Evolutionary conservation across 2,113 vertebrate genomes (phyloP).

Genomic region (Onychostruthus taczanowskii): DNA sequence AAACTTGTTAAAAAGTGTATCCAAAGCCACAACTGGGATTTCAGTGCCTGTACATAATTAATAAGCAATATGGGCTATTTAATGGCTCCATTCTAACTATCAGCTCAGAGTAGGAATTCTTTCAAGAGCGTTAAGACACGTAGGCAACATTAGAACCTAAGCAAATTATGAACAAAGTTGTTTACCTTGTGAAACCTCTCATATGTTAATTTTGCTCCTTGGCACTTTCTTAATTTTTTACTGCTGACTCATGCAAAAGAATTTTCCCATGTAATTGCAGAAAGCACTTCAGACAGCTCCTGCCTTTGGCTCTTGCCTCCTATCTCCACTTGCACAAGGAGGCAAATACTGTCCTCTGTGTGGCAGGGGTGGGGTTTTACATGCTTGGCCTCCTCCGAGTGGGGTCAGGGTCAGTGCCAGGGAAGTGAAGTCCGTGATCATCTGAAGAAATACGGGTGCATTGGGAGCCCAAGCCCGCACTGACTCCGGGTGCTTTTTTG

Average conservation of each 20-base stretch:
- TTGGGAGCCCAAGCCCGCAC: accelerated
- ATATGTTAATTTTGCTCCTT: not conserved
- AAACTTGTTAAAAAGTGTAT: not conserved
- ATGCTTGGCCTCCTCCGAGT: not conserved
- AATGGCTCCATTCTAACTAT: not conserved
- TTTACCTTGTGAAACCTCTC: not conserved
- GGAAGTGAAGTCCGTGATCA: not conserved
- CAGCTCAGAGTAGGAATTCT: not conserved
- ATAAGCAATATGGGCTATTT: not conserved
- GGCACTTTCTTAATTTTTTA: not conserved
- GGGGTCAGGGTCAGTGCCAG: not conserved
- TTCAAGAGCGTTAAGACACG: not conserved
- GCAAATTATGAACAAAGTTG: not conserved
- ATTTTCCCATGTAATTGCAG: not conserved
- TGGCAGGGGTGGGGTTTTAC: not conserved
- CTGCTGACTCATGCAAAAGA: not conserved
- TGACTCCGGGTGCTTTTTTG: accelerated
- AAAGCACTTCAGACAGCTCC: not conserved
- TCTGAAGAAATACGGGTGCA: not conserved
- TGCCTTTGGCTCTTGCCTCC: not conserved
- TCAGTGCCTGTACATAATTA: not conserved
- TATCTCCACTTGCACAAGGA: not conserved
- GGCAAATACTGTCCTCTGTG: not conserved
- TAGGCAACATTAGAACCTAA: not conserved
- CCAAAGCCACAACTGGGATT: not conserved